Evolutionary conservation across 1,140 invertebrate species (phyloP), one percentile per base, ranked within the genome.

Genomic region (Popillia japonica): DNA sequence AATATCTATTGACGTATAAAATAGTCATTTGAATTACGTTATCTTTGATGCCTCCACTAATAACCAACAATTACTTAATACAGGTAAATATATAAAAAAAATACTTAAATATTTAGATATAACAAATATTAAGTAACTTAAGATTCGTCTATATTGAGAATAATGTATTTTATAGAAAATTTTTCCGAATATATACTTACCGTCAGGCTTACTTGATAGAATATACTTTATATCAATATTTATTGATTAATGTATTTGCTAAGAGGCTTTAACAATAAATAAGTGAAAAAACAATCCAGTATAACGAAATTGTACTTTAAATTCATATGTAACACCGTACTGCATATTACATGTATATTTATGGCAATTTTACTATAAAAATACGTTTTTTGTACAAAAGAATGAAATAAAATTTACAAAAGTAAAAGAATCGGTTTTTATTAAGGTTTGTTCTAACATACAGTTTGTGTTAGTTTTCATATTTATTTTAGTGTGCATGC

Each of bases 231-330:
- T 34, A 34, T 34, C 27, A 34, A 55, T 55, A 55, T 14, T 55
- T 55, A 55, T 55, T n/a, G 48, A 55, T 55, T 17, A n/a, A 55
- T 17, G 14, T 55, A 55, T 55, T 17, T 55, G 17, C 14, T n/a
- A 55, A n/a, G 48, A 55, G 17, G 48, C 48, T 55, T 55, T 55
- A 55, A 55, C 48, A 6, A 7, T 55, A 34, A 34, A 55, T 55
- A 55, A 55, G 17, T 17, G 14, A n/a, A 55, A 55, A 17, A 4
- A 48, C 10, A 14, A 48, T n/a, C 14, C 17, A 17, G n/a, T 55
- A 17, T 55, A 55, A 55, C 48, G 48, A n/a, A 55, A n/a, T 55
- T 55, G 11, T 55, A 55, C 48, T 55, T n/a, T 48, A 48, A 48
- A n/a, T 48, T 14, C 10, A 7, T 48, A 48, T 14, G n/a, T 17